Evolutionary conservation across 2,113 vertebrate genomes (phyloP).

Genomic region (Castor canadensis): DNA sequence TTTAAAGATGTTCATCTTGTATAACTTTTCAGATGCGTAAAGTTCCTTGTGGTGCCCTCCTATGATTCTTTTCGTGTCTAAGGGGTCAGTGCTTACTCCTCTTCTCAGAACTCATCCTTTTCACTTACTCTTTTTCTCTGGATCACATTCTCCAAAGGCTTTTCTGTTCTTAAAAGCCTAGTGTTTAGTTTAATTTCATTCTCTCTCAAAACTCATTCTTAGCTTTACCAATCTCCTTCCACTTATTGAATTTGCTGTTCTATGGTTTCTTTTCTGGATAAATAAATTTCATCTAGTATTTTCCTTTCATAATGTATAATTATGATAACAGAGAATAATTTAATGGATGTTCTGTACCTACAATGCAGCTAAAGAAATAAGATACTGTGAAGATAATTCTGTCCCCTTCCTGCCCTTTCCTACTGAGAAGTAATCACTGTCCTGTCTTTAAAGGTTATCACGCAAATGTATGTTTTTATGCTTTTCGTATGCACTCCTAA

Average conservation of each 20-base stretch:
- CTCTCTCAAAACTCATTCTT: neutral
- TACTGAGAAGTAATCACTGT: neutral
- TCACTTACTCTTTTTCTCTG: neutral
- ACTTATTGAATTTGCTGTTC: neutral
- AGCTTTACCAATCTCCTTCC: neutral
- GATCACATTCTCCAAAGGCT: neutral
- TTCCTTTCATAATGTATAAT: neutral
- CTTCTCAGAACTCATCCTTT: neutral
- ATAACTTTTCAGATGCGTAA: neutral
- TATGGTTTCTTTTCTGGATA: neutral
- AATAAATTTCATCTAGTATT: neutral
- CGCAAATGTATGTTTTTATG: neutral
- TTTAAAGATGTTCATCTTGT: neutral
- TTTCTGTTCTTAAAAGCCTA: neutral
- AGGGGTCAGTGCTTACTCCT: neutral
- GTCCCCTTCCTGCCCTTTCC: neutral
- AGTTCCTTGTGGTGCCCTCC: neutral
- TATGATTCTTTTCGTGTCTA: neutral
- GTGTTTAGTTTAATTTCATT: neutral
- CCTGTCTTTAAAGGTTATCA: neutral
- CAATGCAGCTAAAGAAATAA: neutral
- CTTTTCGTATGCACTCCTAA: too few species aligned
- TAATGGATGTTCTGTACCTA: neutral
- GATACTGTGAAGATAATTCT: neutral
- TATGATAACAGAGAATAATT: neutral